phyloP scores from a whole-genome alignment of 2,797 vertebrate species.

The Ctenopoma multispine region DNA sequence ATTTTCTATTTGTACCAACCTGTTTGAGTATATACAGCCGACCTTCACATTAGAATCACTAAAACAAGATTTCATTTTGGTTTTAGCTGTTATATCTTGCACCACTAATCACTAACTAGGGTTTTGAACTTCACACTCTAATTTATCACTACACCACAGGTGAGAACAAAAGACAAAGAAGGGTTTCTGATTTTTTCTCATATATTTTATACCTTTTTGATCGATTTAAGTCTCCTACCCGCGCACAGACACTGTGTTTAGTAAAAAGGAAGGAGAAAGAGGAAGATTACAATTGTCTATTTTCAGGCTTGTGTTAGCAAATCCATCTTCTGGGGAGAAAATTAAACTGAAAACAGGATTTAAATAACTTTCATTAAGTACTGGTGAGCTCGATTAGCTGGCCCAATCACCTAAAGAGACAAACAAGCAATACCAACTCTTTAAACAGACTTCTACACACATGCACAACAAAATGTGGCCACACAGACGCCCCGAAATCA shows the following conservation, averaged over 20 bases:
- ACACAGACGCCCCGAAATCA: slow-evolving; percentile 1
- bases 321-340: slow-evolving; percentile 41
- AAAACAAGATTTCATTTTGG: neutral
- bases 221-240: neutral
- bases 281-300: slow-evolving; percentile 24
- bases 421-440: slow-evolving; percentile 8
- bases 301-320: slow-evolving; percentile 33
- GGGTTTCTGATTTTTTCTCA: neutral
- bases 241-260: slow-evolving; percentile 6
- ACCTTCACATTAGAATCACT: neutral
- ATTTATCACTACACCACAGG: slow-evolving; percentile 3
- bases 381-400: slow-evolving; percentile 49
- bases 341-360: slow-evolving; percentile 45
- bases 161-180: slow-evolving; percentile 2
- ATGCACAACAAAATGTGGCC: slow-evolving; percentile 6
- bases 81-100: neutral
- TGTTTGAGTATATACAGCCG: neutral
- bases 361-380: slow-evolving; percentile 63
- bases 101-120: neutral
- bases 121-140: slow-evolving; percentile 19
- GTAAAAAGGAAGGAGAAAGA: neutral
- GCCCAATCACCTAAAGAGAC: slow-evolving; percentile 32
- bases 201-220: slow-evolving; percentile 1
- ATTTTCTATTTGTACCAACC: neutral
- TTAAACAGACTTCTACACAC: slow-evolving; percentile 1